phyloP scores from a whole-genome alignment of 2,113 vertebrate genomes.

The Cisticola juncidis region DNA sequence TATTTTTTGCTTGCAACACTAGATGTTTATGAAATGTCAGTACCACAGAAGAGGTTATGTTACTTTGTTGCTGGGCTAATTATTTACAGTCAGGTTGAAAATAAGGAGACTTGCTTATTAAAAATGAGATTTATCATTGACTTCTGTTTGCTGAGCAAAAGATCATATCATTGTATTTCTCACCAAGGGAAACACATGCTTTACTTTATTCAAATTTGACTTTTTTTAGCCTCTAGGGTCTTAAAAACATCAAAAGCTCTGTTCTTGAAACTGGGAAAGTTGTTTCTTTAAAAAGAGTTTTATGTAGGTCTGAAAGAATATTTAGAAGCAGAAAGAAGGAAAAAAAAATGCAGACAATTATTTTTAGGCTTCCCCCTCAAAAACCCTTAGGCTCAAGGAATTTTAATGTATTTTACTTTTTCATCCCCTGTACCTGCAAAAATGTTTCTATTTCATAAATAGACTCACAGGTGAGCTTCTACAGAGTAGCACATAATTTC shows the following conservation, averaged over 20 bases:
- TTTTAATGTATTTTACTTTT: neutral
- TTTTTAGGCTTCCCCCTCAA: neutral
- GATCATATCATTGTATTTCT: neutral
- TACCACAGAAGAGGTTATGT: neutral
- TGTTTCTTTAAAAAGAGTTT: neutral
- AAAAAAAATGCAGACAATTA: neutral
- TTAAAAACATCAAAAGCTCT: slow-evolving; percentile 14
- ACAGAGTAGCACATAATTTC: neutral
- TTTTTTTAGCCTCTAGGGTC: slow-evolving; percentile 2
- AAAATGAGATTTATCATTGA: slow-evolving; percentile 29
- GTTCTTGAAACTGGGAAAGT: neutral
- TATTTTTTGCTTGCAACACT: neutral
- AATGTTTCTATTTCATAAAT: neutral
- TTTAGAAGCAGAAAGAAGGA: neutral
- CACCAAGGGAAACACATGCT: neutral
- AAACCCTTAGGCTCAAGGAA: neutral
- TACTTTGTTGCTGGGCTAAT: neutral
- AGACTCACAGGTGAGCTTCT: neutral
- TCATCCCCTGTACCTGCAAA: neutral
- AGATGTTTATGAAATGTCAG: neutral
- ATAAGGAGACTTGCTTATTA: neutral
- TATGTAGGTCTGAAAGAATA: neutral
- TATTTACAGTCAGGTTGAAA: neutral
- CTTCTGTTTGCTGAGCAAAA: slow-evolving; percentile 13
- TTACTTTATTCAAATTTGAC: slow-evolving; percentile 11